These are phyloP conservation scores for Irena cyanogastra DNA, from an alignment of 2,113 vertebrate genomes.

Conservation along the genomic window DNA sequence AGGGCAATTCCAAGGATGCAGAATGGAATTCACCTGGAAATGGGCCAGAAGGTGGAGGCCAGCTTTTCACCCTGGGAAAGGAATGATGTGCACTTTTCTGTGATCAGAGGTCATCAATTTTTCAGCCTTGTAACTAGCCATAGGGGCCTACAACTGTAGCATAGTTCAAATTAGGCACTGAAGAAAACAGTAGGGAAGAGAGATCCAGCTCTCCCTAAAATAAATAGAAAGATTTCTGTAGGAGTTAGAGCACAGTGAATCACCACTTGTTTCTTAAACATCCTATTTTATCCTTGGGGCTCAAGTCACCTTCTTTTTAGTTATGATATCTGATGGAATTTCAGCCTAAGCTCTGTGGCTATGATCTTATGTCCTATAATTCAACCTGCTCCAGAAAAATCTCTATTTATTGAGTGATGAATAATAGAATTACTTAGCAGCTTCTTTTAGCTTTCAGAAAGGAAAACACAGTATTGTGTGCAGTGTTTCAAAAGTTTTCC, in stretches of 20 bases:
- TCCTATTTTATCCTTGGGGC: background rate
- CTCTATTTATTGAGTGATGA: background rate
- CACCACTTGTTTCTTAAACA: background rate
- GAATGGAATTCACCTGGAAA: background rate
- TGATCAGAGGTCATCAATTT: background rate
- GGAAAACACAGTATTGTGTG: background rate
- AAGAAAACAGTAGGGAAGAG: background rate
- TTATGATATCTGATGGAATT: slow-evolving; percentile 38
- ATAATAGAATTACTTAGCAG: slow-evolving; percentile 13
- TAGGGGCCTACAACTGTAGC: background rate
- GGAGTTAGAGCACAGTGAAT: background rate
- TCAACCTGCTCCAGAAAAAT: slow-evolving; percentile 28
- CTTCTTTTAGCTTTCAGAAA: slow-evolving; percentile 1
- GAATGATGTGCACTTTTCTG: background rate
- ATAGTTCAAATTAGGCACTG: background rate
- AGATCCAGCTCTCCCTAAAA: background rate
- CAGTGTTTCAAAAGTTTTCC: background rate
- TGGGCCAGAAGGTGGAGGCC: background rate
- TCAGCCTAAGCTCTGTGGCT: background rate
- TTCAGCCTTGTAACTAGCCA: background rate
- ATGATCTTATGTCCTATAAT: slow-evolving; percentile 19
- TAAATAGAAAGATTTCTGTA: background rate
- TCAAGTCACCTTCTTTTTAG: background rate
- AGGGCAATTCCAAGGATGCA: background rate
- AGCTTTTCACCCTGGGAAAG: background rate